Evolutionary conservation across 2,113 vertebrate genomes (phyloP), one percentile per base, ranked within the genome.

Genomic region (Callopanchax toddi): DNA sequence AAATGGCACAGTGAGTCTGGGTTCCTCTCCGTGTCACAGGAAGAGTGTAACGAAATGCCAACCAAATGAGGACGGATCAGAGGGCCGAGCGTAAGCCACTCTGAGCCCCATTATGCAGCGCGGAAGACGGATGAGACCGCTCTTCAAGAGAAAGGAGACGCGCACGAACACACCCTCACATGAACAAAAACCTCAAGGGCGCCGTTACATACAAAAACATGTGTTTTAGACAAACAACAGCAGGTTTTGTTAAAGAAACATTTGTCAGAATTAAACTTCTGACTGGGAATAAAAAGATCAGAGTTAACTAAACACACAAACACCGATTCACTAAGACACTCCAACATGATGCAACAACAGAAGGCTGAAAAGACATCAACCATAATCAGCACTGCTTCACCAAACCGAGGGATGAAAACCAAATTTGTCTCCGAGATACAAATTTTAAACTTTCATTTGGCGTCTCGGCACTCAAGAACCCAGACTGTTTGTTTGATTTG

Each of bases 41-140:
- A 88, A 88, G 86, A 87, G 79, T 90, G 52, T 78, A 91, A 91
- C 86, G 57, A 91, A 90, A 89, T 90, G 91, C 84, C 90, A 91
- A 74, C 71, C 87, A 91, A 92, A 93, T 92, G 90, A 92, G 88
- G 88, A 92, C 89, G 69, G 89, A 93, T 92, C 78, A 74, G 82
- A 83, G 76, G 86, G 79, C 78, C 69, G 62, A 75, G 74, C 71
- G 15, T 66, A 67, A 90, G 84, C 83, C 82, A 86, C 84, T 83
- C 74, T 78, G 85, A 88, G 84, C 80, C 84, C 82, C 87, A 89
- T 92, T 92, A 90, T 82, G 55, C 77, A 75, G 79, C 75, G 20
- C 60, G 39, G 71, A 90, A 91, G 91, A 93, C 69, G 67, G 85
- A 92, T 92, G 86, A 79, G 81, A 65, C 83, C 62, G 84, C 79